phyloP scores from a whole-genome alignment of 2,113 vertebrate species.

The Lipophrys pholis region DNA sequence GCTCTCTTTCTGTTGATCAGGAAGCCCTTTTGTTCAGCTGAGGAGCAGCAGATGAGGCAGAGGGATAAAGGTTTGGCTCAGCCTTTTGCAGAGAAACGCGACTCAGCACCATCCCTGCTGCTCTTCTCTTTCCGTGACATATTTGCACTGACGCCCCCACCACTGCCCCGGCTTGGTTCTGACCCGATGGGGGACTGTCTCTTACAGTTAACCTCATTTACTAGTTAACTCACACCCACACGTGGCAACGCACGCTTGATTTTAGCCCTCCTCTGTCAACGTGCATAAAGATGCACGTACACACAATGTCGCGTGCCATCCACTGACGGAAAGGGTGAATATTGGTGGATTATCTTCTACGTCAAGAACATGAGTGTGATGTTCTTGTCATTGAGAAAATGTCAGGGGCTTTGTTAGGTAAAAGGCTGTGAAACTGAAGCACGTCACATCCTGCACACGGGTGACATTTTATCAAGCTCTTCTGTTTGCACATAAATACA shows the following conservation, averaged over 20 bases:
- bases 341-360: conserved; percentile 18
- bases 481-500: too few relatives aligned
- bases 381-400: conserved; percentile 20
- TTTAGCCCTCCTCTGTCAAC: conserved; percentile 21
- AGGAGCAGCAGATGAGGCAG: conserved; percentile 39
- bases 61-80: conserved; percentile 44
- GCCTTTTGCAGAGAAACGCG: conserved; percentile 23
- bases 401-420: background rate
- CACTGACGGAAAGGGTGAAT: background rate
- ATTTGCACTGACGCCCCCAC: conserved; percentile 69
- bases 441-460: too few relatives aligned
- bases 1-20: conserved; percentile 8
- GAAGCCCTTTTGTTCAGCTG: conserved; percentile 17
- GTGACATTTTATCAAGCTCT: background rate
- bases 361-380: conserved; percentile 15
- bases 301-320: conserved; percentile 25
- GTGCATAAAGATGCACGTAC: conserved; percentile 24
- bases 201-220: conserved; percentile 57
- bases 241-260: conserved; percentile 26
- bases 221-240: conserved; percentile 26
- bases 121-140: conserved; percentile 63
- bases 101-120: conserved; percentile 44
- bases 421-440: background rate
- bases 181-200: conserved; percentile 66
- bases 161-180: conserved; percentile 39